A percentile compares a stretch with the other conserved stretches of the same genome.
Conservation (phyloP, 2,888 invertebrate species). For the Andrena minutula region DNA sequence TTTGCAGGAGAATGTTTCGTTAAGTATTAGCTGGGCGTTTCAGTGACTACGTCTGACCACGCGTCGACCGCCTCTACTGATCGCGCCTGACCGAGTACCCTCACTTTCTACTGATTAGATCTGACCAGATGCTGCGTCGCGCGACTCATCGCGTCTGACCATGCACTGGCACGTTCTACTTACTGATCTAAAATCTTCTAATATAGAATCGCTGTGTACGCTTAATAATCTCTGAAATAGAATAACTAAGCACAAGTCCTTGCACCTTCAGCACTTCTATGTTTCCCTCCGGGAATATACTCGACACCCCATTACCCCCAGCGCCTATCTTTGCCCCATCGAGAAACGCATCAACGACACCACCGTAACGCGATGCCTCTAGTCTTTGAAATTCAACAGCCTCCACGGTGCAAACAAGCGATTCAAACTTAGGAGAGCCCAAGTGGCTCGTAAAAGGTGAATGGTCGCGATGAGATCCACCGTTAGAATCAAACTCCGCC, state of each 20-base stretch:
- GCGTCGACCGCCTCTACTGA: background rate
- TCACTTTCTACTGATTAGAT: constrained; percentile 6
- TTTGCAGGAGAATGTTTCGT: background rate
- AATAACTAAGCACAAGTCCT: too few relatives aligned
- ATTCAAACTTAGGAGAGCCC: constrained; percentile 19
- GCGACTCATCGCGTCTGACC: background rate
- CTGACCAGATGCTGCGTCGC: background rate
- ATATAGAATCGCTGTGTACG: too few relatives aligned
- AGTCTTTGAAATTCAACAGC: constrained; percentile 8
- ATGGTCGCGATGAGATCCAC: constrained; percentile 13
- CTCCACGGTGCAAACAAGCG: background rate
- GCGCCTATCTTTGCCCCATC: background rate
- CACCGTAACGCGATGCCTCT: background rate
- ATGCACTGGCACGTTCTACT: constrained; percentile 1
- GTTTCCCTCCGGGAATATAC: too few relatives aligned
- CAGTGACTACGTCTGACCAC: background rate
- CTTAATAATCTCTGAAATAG: too few relatives aligned
- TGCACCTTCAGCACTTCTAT: too few relatives aligned
- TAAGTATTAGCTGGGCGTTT: background rate
- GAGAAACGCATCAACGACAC: background rate
- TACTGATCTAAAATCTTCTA: background rate
- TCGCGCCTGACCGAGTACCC: constrained; percentile 10
- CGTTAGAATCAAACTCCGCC: constrained; percentile 39
- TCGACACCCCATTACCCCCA: too few relatives aligned
- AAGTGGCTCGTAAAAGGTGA: constrained; percentile 49